phyloP scores from a whole-genome alignment of 2,888 invertebrate genomes.

The Agrochola circellaris region DNA sequence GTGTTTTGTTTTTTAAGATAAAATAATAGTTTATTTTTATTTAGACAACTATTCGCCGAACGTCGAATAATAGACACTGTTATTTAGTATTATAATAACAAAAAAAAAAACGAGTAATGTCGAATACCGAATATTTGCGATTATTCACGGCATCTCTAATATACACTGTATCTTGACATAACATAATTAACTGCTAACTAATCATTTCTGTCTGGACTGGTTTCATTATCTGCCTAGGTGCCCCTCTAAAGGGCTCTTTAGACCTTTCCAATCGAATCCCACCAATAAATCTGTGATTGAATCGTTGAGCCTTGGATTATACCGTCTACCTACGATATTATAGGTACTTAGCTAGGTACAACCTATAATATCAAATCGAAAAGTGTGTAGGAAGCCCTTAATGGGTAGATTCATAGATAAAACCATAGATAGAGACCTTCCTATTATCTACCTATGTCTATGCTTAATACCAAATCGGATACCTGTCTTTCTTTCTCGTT shows the following conservation, averaged over 20 bases:
- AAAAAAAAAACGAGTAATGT: no score
- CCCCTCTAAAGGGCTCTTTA: neutral
- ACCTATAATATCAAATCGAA: slow-evolving; percentile 8
- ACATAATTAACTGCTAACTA: neutral
- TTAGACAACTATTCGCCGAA: no score
- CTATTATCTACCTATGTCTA: no score
- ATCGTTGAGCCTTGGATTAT: slow-evolving; percentile 15
- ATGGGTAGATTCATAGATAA: neutral
- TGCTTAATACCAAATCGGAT: no score
- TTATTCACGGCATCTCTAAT: no score
- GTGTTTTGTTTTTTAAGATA: no score
- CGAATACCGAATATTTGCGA: no score
- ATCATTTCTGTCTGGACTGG: slow-evolving; percentile 13
- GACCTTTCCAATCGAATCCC: slow-evolving; percentile 14
- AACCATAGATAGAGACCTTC: neutral
- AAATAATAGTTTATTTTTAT: no score
- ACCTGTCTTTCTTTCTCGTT: no score
- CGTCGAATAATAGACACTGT: no score
- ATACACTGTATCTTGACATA: neutral
- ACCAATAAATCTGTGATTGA: slow-evolving; percentile 11
- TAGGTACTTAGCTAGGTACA: no score
- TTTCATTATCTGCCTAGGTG: slow-evolving; percentile 13
- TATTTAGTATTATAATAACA: no score
- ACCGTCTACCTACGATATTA: neutral
- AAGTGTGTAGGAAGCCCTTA: slow-evolving; percentile 21